Percentiles rank a stretch among this genome's conserved stretches.
Evolutionary conservation across 2,113 vertebrate species (phyloP).

Genomic region (Ovibos moschatus): DNA sequence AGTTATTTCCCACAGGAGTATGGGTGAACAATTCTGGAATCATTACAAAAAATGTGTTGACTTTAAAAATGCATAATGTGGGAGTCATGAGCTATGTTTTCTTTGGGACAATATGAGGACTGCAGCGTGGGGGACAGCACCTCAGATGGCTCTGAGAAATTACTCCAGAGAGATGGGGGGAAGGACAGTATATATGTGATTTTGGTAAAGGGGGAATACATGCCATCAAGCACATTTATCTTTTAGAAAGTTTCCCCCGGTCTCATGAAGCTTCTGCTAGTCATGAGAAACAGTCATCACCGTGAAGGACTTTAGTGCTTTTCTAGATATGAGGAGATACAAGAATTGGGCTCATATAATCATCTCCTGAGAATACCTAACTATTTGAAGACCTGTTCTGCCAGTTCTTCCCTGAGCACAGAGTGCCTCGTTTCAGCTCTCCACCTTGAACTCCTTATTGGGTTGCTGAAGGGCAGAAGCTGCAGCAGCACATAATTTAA

Average conservation of each 20-base stretch:
- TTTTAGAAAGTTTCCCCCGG: neutral
- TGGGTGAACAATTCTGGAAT: neutral
- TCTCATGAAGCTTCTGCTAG: neutral
- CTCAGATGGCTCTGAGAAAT: neutral
- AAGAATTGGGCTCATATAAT: neutral
- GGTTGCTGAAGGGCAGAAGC: neutral
- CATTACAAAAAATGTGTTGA: neutral
- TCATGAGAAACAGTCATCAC: neutral
- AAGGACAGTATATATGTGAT: neutral
- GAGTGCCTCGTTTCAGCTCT: neutral
- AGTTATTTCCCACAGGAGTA: neutral
- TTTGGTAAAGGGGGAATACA: neutral
- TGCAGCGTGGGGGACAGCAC: rapidly evolving
- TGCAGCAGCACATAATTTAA: neutral
- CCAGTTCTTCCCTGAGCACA: neutral
- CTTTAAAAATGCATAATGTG: neutral
- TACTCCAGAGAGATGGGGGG: neutral
- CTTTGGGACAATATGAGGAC: neutral
- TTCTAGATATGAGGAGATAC: neutral
- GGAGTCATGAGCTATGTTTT: neutral
- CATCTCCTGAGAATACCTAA: neutral
- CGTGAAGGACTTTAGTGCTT: neutral
- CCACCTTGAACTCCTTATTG: neutral
- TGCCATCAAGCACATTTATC: neutral
- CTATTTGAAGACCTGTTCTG: neutral